phyloP scores from a whole-genome alignment of 2,888 invertebrate species.

The Timema podura region DNA sequence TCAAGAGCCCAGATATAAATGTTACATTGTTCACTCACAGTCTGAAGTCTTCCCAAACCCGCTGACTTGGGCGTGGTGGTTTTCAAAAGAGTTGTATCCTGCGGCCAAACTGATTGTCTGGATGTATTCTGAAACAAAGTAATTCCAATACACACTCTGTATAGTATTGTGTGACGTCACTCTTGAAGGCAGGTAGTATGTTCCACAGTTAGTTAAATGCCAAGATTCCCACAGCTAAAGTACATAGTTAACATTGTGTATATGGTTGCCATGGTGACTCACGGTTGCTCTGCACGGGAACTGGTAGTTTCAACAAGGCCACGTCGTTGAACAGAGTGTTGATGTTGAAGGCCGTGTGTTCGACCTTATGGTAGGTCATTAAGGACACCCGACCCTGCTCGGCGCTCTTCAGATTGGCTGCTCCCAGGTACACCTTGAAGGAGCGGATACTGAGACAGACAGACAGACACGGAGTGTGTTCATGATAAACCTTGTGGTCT shows the following conservation, averaged over 20 bases:
- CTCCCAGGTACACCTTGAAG: slow-evolving; percentile 14
- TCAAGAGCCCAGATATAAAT: too few species aligned
- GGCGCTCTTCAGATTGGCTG: not conserved
- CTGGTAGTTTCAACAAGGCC: slow-evolving; percentile 5
- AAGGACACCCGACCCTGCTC: slow-evolving; percentile 7
- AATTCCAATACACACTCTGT: too few species aligned
- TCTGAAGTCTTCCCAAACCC: slow-evolving; percentile 15
- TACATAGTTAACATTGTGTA: too few species aligned
- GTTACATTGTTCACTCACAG: too few species aligned
- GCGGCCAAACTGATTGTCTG: not conserved
- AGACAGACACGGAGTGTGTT: too few species aligned
- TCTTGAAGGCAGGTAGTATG: too few species aligned
- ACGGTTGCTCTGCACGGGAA: not conserved
- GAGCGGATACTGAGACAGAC: slow-evolving; percentile 11
- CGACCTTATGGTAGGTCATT: slow-evolving; percentile 10
- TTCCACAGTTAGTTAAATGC: too few species aligned
- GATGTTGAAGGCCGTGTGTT: slow-evolving; percentile 9
- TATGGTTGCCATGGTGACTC: too few species aligned
- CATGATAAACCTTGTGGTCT: too few species aligned
- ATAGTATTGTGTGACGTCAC: too few species aligned
- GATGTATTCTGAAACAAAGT: not conserved
- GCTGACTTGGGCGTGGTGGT: not conserved
- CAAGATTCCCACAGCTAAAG: too few species aligned
- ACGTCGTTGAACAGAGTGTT: slow-evolving; percentile 8
- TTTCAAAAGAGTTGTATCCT: not conserved